A percentile compares a stretch with the other conserved stretches of the same genome.
Conservation (phyloP, 2,797 vertebrate genomes). For the Mormyrops boulengeri region DNA sequence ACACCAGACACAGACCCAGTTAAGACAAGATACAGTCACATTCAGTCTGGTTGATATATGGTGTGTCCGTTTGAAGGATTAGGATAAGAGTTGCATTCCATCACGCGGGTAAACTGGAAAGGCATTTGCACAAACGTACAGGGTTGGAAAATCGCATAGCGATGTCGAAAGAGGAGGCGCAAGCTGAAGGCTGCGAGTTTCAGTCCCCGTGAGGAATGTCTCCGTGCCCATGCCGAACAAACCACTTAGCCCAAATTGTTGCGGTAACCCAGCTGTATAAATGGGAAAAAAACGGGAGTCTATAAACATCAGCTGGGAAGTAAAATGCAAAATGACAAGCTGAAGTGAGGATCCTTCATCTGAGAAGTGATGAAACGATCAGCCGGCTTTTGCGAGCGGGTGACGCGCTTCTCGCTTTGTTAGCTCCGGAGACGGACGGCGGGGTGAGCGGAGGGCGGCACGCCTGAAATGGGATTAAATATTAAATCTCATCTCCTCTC, state of each 20-base stretch:
- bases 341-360: background rate
- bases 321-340: constrained; percentile 1
- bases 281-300: background rate
- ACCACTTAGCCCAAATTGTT: background rate
- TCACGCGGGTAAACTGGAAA: background rate
- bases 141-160: background rate
- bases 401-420: background rate
- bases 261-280: background rate
- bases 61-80: background rate
- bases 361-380: constrained; percentile 5
- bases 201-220: background rate
- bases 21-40: background rate
- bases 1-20: background rate
- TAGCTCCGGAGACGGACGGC: background rate
- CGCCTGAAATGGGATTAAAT: background rate
- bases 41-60: background rate
- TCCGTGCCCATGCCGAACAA: background rate
- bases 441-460: background rate
- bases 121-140: background rate
- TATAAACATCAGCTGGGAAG: background rate
- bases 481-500: background rate
- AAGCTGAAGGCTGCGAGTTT: background rate
- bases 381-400: background rate
- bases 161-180: background rate
- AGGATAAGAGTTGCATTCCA: background rate